Base-by-base conservation (phyloP, 2,797 vertebrate genomes). In the Mus spretus region DNA sequence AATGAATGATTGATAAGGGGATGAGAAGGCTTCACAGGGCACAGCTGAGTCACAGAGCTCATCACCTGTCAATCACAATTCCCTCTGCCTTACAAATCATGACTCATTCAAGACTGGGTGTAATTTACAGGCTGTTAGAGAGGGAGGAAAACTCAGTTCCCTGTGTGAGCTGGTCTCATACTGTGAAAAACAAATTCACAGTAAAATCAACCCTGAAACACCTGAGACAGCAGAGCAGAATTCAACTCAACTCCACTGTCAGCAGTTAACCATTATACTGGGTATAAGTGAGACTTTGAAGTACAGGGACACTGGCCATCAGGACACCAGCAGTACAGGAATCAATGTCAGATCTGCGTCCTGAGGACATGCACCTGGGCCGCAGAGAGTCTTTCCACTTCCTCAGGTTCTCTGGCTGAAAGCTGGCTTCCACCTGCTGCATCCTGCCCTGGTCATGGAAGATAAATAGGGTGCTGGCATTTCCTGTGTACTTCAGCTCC, bases 361-460 rank as follows among this genome's bases (percentile, higher is more conserved):
- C 67, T 31, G 2, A 10, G 67, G 31, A 44, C 2, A 79, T 34
- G 79, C 93, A 98, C 98, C 97, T 98, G 12, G 90, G 44, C 81
- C 86, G 67, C 47, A 98, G 91, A 1, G 83, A 86, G 3, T 97
- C 96, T 47, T 47, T 98, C 99, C 99, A 99, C 84, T 97, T 94
- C 61, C 1, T 98, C 92, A 99, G 59, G 89, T 98, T 96, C 0
- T 97, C 98, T 93, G 98, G 99, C 95, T 61, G 95, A 78, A 99
- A 97, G 93, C 14, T 86, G 31, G 96, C 98, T 97, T 99, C 99
- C 81, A 99, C 98, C 11, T 98, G 97, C 2, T 96, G 84, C 99
- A 99, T 99, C 94, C 99, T 99, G 78, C 98, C 99, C 94, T 98
- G 85, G 0, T 99, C 96, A 0, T 99, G 99, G 93, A 99, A 98